These are phyloP conservation scores for Pelusios castaneus DNA, from an alignment of 2,113 vertebrate genomes.

Conservation along the genomic window DNA sequence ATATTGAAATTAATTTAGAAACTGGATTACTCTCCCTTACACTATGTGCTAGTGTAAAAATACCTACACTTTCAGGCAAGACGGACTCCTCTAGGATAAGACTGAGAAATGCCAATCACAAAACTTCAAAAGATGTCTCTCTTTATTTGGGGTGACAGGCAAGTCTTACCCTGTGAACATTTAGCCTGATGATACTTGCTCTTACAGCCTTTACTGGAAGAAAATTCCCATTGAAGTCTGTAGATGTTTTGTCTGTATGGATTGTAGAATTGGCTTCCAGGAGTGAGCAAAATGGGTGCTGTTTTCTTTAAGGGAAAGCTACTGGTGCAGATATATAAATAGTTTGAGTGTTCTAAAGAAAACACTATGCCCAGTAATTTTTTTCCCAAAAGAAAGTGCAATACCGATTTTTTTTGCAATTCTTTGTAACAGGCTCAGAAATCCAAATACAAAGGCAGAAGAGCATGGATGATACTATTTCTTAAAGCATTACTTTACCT, in stretches of 20 bases:
- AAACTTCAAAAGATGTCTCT: accelerated
- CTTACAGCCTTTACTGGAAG: background rate
- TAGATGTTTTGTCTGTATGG: background rate
- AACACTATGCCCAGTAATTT: background rate
- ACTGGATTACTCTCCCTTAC: accelerated
- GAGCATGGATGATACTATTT: background rate
- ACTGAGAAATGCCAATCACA: accelerated
- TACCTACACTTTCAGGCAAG: background rate
- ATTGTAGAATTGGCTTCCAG: background rate
- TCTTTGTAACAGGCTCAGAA: background rate
- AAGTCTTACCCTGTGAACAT: background rate
- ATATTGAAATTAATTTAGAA: accelerated
- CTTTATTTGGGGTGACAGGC: background rate
- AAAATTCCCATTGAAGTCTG: background rate
- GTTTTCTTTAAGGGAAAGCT: background rate
- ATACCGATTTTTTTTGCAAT: background rate
- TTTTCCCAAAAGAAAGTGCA: background rate
- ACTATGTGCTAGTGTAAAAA: accelerated
- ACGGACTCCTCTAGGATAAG: accelerated
- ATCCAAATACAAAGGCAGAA: background rate
- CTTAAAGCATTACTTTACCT: background rate
- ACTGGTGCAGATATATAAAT: background rate
- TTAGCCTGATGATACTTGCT: background rate
- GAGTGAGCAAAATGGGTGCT: background rate
- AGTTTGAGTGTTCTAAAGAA: accelerated